Percentiles rank a stretch among this genome's conserved stretches.
Evolutionary conservation across 2,888 invertebrate genomes (phyloP).

Genomic region (Napeogenes inachia): DNA sequence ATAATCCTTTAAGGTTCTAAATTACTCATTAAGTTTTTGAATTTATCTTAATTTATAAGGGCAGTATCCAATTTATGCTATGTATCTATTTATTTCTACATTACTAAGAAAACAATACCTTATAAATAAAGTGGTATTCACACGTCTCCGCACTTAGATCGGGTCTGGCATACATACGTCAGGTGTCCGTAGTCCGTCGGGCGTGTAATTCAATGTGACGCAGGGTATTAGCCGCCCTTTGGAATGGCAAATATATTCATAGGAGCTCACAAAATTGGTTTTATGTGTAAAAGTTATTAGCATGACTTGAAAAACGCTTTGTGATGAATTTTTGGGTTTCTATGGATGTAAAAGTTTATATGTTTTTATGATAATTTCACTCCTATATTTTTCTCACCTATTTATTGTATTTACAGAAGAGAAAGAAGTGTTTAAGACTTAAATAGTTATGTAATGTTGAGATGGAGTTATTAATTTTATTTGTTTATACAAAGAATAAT

Average conservation of each 20-base stretch:
- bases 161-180: constrained; percentile 25
- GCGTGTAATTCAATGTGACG: constrained; percentile 30
- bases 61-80: neutral
- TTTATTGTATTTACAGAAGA: too few relatives aligned
- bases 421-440: too few relatives aligned
- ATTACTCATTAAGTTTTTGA: too few relatives aligned
- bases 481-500: too few relatives aligned
- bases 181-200: constrained; percentile 24
- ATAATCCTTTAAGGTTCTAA: too few relatives aligned
- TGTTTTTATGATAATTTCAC: too few relatives aligned
- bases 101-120: neutral
- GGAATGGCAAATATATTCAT: constrained; percentile 23
- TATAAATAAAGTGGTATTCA: neutral
- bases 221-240: constrained; percentile 18
- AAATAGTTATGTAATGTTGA: too few relatives aligned
- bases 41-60: too few relatives aligned
- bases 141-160: constrained; percentile 9
- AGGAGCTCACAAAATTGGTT: constrained; percentile 13
- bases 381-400: too few relatives aligned
- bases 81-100: neutral
- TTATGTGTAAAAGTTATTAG: neutral
- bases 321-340: neutral
- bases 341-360: neutral
- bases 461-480: too few relatives aligned
- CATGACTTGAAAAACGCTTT: neutral